Evolutionary conservation across 2,888 invertebrate species (phyloP).

Genomic region (Agrilus biguttatus): DNA sequence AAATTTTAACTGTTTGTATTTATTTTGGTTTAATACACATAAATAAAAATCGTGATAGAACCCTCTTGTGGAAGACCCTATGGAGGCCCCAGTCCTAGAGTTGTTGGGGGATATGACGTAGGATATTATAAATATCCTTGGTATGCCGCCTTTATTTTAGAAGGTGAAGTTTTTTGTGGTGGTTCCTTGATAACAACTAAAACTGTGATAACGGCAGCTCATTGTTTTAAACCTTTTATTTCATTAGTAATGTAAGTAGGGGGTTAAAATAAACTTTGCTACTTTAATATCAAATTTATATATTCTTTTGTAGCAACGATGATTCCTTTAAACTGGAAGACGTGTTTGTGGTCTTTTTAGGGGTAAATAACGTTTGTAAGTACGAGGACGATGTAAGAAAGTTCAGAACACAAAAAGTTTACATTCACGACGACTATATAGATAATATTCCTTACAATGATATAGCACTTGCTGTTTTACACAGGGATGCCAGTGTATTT

Average conservation of each 20-base stretch:
- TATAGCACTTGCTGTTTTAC: conserved; percentile 23
- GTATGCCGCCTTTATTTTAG: conserved; percentile 22
- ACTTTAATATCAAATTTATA: neutral
- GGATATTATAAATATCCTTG: conserved; percentile 29
- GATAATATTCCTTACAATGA: conserved; percentile 24
- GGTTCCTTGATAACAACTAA: conserved; percentile 23
- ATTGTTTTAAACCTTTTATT: conserved; percentile 23
- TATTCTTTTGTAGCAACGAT: neutral
- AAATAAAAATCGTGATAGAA: too few species aligned
- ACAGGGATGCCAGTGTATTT: conserved; percentile 16
- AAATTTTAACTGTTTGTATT: too few species aligned
- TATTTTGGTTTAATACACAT: too few species aligned
- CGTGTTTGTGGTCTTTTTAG: conserved; percentile 21
- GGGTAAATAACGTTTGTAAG: conserved; percentile 25
- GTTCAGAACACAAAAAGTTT: conserved; percentile 20
- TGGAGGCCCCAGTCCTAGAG: conserved; percentile 15
- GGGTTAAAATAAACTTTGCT: neutral
- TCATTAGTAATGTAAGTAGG: conserved; percentile 8
- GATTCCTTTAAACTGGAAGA: conserved; percentile 16
- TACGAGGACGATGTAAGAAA: conserved; percentile 17
- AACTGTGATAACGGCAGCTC: conserved; percentile 27
- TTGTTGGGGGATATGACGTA: conserved; percentile 27
- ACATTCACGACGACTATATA: conserved; percentile 24
- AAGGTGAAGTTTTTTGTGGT: conserved; percentile 22
- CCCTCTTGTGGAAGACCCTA: conserved; percentile 18